Base-by-base conservation (phyloP, 1,140 invertebrate species). In the Orchestia grillus region DNA sequence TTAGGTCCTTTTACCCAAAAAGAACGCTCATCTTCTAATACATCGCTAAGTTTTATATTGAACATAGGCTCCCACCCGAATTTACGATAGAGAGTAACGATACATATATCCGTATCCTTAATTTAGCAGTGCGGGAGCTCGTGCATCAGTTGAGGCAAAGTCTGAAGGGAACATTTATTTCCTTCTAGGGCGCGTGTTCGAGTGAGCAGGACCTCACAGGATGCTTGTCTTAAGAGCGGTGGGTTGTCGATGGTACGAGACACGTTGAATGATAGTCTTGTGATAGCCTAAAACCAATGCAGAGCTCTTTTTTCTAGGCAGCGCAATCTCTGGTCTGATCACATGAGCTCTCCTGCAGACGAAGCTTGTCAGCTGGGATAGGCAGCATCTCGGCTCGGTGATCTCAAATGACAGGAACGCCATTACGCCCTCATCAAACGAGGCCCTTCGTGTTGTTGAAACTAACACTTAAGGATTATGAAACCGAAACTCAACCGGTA, bases 251-350 rank as follows among this genome's bases (percentile, higher is more conserved):
- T 94, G 92, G 44, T 94, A 45, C 43, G 40, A 44, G 92, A 94
- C 92, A 44, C 47, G 92, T 94, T 94, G 92, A 94, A 47, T 94
- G 92, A 94, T 94, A 94, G 92, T n/a, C 92, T 44, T 94, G 44
- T 44, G 92, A 94, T 94, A 94, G 92, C 92, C 92, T 47, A 94
- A 94, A 94, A 94, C 92, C 92, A 47, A 44, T 94, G 92, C 44
- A 94, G 44, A 19, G 92, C 44, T 94, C 36, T 45, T 94, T 94
- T 47, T 94, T 94, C 92, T 47, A 77, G 62, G 43, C 19, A 45
- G 36, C 92, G 40, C 44, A 45, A 94, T 94, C 92, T 94, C 41
- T 1, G 40, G 3, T 42, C 36, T 40, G 44, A 94, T 94, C 92
- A 94, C 92, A 45, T 16, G 3, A 94, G 44, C 40, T 42, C 92